A percentile compares a stretch with the other conserved stretches of the same genome.
These are phyloP conservation scores for Corythornis cristatus DNA, from an alignment of 2,113 vertebrate genomes.

Conservation along the genomic window DNA sequence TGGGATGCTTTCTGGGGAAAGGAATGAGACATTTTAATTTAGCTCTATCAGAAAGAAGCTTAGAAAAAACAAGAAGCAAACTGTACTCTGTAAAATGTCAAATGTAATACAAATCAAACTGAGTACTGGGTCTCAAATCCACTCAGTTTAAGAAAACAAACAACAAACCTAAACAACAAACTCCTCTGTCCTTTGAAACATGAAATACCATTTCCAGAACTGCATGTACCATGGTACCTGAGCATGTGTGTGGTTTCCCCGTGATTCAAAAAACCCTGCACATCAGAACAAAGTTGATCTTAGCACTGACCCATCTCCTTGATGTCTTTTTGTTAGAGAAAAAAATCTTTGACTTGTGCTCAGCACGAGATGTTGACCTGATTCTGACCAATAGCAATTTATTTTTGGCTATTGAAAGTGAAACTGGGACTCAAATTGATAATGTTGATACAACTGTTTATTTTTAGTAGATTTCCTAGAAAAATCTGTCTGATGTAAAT, in stretches of 20 bases:
- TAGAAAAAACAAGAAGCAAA: neutral
- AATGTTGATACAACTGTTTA: neutral
- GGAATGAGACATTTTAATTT: neutral
- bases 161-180: neutral
- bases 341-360: neutral
- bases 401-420: neutral
- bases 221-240: neutral
- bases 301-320: neutral
- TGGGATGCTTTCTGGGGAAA: neutral
- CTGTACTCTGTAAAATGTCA: neutral
- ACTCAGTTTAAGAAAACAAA: neutral
- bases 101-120: neutral
- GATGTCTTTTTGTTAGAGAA: neutral
- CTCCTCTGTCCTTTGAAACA: neutral
- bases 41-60: neutral
- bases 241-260: neutral
- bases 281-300: neutral
- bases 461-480: neutral
- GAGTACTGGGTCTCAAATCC: neutral
- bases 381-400: neutral
- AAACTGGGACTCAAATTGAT: neutral
- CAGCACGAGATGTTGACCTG: neutral
- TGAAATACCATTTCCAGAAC: neutral
- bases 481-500: neutral
- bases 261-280: neutral